Conservation (phyloP, 2,888 invertebrate species). For the Rhagonycha fulva region DNA sequence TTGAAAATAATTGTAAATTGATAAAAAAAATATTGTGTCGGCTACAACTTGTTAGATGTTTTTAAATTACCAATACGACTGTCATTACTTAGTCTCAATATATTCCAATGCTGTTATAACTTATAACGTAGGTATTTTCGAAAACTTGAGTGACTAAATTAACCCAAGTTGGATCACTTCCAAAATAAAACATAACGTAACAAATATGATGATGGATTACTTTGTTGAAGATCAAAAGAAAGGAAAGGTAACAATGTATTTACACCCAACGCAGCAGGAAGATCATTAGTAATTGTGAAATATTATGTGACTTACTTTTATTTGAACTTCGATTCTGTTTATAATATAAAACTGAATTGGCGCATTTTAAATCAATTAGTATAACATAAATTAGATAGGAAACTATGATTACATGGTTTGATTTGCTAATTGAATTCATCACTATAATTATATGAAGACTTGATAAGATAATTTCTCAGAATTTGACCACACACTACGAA, state of each 20-base stretch:
- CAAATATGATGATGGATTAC: conserved; percentile 35
- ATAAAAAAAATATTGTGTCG: background rate
- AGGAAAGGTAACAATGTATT: conserved; percentile 26
- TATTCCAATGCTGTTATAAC: conserved; percentile 16
- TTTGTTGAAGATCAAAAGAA: conserved; percentile 33
- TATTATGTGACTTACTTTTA: background rate
- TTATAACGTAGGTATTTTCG: conserved; percentile 25
- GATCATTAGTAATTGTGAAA: conserved; percentile 12
- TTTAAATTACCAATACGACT: conserved; percentile 1
- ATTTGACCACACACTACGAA: conserved; percentile 21
- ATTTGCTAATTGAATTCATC: conserved; percentile 36
- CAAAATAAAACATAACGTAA: conserved; percentile 33
- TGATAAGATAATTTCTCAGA: conserved; percentile 34
- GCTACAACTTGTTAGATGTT: background rate
- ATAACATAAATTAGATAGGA: conserved; percentile 5
- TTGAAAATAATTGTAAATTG: background rate
- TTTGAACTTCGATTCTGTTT: background rate
- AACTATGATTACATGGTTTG: background rate
- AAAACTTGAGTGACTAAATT: conserved; percentile 33
- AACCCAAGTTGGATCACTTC: conserved; percentile 32
- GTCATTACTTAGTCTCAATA: conserved; percentile 24
- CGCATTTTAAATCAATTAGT: conserved; percentile 25
- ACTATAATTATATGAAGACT: conserved; percentile 40
- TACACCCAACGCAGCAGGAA: conserved; percentile 12
- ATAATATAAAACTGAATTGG: background rate